Percentiles rank a stretch among this genome's conserved stretches.
These are phyloP conservation scores for Chesias legatella DNA, from an alignment of 2,888 invertebrate genomes.

Conservation along the genomic window DNA sequence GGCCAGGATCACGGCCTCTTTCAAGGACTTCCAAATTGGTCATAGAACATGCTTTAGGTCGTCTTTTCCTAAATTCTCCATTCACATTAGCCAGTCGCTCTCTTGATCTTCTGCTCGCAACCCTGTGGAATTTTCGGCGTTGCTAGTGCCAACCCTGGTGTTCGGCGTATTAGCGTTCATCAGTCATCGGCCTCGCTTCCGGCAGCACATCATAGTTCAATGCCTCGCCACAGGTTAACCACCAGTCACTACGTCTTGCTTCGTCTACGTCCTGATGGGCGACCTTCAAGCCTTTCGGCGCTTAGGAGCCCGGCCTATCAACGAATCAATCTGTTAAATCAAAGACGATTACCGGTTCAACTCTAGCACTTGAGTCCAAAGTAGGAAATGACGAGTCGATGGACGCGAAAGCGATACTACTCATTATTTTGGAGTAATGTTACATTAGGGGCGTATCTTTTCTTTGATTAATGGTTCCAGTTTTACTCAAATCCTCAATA, in stretches of 20 bases:
- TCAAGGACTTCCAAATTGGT: too few relatives aligned
- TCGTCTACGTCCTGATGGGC: slow-evolving; percentile 37
- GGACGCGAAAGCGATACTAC: slow-evolving; percentile 9
- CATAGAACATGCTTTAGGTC: too few relatives aligned
- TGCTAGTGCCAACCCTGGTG: slow-evolving; percentile 39
- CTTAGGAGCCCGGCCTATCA: slow-evolving; percentile 25
- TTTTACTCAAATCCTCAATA: slow-evolving; percentile 14
- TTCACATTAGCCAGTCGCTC: too few relatives aligned
- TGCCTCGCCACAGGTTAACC: slow-evolving; percentile 46
- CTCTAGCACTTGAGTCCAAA: slow-evolving; percentile 3
- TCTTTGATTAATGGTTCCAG: slow-evolving; percentile 22
- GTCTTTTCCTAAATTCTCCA: too few relatives aligned
- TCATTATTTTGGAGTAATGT: slow-evolving; percentile 1
- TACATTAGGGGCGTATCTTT: slow-evolving; percentile 14
- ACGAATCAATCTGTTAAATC: slow-evolving; percentile 18
- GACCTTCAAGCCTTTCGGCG: slow-evolving; percentile 56
- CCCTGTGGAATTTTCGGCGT: neutral
- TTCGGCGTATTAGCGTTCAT: slow-evolving; percentile 47
- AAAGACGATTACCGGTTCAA: slow-evolving; percentile 23
- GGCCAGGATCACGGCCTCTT: too few relatives aligned
- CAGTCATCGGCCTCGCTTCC: slow-evolving; percentile 72
- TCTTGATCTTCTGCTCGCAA: too few relatives aligned
- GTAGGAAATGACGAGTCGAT: slow-evolving; percentile 18
- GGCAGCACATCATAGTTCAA: slow-evolving; percentile 69
- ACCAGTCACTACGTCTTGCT: slow-evolving; percentile 20